phyloP scores from a whole-genome alignment of 2,888 invertebrate species.

The Hipparchia semele region DNA sequence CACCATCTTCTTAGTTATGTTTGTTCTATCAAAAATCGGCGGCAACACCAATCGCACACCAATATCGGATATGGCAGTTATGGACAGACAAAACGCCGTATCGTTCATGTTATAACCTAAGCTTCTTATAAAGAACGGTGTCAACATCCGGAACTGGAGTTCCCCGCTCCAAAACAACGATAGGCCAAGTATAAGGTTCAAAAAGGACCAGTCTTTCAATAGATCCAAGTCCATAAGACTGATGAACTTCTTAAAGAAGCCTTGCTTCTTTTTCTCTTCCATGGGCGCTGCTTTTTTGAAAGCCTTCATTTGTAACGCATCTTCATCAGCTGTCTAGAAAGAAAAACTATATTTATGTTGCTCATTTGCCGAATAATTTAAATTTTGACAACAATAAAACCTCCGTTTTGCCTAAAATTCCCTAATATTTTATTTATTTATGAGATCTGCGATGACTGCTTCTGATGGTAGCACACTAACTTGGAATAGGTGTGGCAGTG shows the following conservation, averaged over 20 bases:
- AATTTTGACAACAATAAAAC: too few species aligned
- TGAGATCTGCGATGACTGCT: too few species aligned
- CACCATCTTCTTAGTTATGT: slow-evolving; percentile 87
- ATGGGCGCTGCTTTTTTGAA: slow-evolving; percentile 67
- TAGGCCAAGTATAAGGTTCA: slow-evolving; percentile 88
- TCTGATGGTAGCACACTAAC: too few species aligned
- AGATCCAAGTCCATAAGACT: slow-evolving; percentile 88
- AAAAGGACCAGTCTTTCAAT: slow-evolving; percentile 87
- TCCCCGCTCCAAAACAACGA: slow-evolving; percentile 90
- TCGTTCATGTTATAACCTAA: slow-evolving; percentile 85
- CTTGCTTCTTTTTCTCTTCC: slow-evolving; percentile 55
- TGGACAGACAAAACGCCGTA: slow-evolving; percentile 88
- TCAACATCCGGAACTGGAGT: slow-evolving; percentile 89
- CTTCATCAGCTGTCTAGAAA: slow-evolving; percentile 76
- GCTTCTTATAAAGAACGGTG: slow-evolving; percentile 86
- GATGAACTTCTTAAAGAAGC: slow-evolving; percentile 83
- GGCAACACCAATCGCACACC: slow-evolving; percentile 88
- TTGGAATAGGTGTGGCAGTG: too few species aligned
- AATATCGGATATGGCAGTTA: slow-evolving; percentile 89
- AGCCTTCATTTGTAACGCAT: slow-evolving; percentile 75
- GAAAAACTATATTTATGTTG: slow-evolving; percentile 5
- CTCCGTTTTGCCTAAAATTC: too few species aligned
- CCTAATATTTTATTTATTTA: too few species aligned
- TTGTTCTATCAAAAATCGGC: slow-evolving; percentile 87
- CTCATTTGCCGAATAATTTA: not conserved